Percentiles rank a stretch among this genome's conserved stretches.
These are phyloP conservation scores for Prosapia bicincta DNA, from an alignment of 2,888 invertebrate genomes.

Conservation along the genomic window DNA sequence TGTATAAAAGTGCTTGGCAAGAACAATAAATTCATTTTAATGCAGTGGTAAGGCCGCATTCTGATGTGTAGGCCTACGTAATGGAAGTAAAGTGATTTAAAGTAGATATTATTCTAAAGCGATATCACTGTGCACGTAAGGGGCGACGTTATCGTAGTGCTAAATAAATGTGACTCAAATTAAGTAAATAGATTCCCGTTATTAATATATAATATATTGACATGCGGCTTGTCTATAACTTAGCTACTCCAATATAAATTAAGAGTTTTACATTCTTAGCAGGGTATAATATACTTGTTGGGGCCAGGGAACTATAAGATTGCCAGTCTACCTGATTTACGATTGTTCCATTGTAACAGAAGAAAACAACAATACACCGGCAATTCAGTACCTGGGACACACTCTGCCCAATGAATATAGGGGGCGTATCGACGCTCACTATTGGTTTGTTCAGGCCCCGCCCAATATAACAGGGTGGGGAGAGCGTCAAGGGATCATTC, in stretches of 20 bases:
- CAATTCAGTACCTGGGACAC: slow-evolving; percentile 30
- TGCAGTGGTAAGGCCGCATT: too few relatives aligned
- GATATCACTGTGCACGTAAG: too few relatives aligned
- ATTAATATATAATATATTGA: too few relatives aligned
- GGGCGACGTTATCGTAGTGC: too few relatives aligned
- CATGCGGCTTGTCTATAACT: not conserved
- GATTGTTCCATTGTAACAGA: slow-evolving; percentile 36
- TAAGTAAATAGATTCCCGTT: too few relatives aligned
- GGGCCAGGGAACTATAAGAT: not conserved
- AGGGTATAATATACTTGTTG: slow-evolving; percentile 29
- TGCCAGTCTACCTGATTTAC: slow-evolving; percentile 35
- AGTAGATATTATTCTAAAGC: too few relatives aligned
- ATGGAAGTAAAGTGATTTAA: too few relatives aligned
- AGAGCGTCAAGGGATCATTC: slow-evolving; percentile 8
- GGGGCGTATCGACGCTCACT: slow-evolving; percentile 28
- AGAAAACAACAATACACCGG: slow-evolving; percentile 21
- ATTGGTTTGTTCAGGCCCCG: slow-evolving; percentile 32
- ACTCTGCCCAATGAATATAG: slow-evolving; percentile 17
- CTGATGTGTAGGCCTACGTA: too few relatives aligned
- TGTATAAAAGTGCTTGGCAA: too few relatives aligned
- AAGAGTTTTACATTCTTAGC: slow-evolving; percentile 23
- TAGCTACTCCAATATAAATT: slow-evolving; percentile 12
- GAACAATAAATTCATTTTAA: too few relatives aligned
- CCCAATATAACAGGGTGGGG: slow-evolving; percentile 26
- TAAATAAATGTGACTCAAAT: too few relatives aligned